Evolutionary conservation across 2,797 vertebrate genomes (phyloP), one percentile per base, ranked within the genome.

Genomic region (Lemur catta): DNA sequence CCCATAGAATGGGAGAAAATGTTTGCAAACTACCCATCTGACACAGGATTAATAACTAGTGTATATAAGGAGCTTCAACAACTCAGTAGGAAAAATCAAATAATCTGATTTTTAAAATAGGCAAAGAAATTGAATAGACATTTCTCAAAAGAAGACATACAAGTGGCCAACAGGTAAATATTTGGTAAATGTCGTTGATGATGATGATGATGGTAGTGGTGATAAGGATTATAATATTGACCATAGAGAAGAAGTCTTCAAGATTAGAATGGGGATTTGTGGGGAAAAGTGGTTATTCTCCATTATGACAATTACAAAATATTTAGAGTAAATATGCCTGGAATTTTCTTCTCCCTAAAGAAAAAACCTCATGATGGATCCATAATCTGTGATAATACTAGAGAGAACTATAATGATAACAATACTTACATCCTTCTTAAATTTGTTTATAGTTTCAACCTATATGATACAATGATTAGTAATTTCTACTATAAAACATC

Each of bases 311-410:
- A 22, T 91, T 88, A 26, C 59, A 94, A 88, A 76, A 63, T 91
- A 91, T 71, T 89, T 86, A 35, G 52, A 93, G 30, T 43, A 59
- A 92, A 20, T 46, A 61, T 69, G 50, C 33, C 72, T 78, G 69
- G 46, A 79, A 69, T 84, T 92, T 92, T 35, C 79, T 90, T 93
- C 71, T 81, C 41, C 46, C 84, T 93, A 89, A 96, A 65, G 18
- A 89, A 55, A 72, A 84, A 85, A 48, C 14, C 43, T 50, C 48
- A 69, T 43, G 24, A 75, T 88, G 33, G n/a, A 84, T 63, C 18
- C 48, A 59, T 61, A 79, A 33, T 69, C 46, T 59, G 17, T 48
- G n/a, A 89, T 88, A 87, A 87, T 75, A 57, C 57, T 57, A 61
- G 26, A 50, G 50, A 80, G 61, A 69, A 57, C 38, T 79, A 38